Percentiles rank a stretch among this genome's conserved stretches.
These are phyloP conservation scores for Pristionchus maxplancki DNA, from an alignment of 2,888 invertebrate species.

Conservation along the genomic window DNA sequence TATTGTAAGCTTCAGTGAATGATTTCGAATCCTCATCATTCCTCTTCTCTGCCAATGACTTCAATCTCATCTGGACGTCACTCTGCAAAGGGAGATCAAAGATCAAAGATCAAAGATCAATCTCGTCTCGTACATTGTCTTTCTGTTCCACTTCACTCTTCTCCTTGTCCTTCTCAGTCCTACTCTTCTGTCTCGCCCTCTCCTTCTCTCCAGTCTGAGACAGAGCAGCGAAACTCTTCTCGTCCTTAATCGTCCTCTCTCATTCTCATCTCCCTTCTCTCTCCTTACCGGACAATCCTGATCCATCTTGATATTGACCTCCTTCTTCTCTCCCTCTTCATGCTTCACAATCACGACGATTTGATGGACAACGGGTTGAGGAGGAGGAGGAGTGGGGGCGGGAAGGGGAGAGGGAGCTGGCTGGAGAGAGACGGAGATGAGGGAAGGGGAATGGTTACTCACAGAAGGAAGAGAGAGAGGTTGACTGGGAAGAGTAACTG, in stretches of 20 bases:
- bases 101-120: slow-evolving; percentile 16
- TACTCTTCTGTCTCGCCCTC: not conserved
- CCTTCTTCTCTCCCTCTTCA: not conserved
- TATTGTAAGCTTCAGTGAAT: slow-evolving; percentile 1
- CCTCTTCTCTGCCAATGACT: not conserved
- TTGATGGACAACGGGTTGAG: not conserved
- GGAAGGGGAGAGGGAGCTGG: not conserved
- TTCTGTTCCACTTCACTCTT: not conserved
- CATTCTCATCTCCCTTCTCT: not conserved
- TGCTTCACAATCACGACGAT: slow-evolving; percentile 9
- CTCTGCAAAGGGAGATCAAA: not conserved
- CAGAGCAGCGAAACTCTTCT: not conserved
- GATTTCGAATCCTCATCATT: not conserved
- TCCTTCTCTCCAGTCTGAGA: slow-evolving; percentile 3
- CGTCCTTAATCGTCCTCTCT: not conserved
- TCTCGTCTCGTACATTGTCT: not conserved
- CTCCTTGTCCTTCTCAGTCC: not conserved
- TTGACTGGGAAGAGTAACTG: not conserved
- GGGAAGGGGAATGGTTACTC: not conserved
- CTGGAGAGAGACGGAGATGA: not conserved
- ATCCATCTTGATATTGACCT: not conserved
- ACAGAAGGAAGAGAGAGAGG: not conserved
- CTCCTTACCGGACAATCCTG: not conserved
- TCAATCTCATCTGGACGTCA: not conserved
- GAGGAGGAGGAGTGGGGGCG: not conserved